Evolutionary conservation across 2,888 invertebrate species (phyloP), one percentile per base, ranked within the genome.

Genomic region (Yponomeuta sedellus): DNA sequence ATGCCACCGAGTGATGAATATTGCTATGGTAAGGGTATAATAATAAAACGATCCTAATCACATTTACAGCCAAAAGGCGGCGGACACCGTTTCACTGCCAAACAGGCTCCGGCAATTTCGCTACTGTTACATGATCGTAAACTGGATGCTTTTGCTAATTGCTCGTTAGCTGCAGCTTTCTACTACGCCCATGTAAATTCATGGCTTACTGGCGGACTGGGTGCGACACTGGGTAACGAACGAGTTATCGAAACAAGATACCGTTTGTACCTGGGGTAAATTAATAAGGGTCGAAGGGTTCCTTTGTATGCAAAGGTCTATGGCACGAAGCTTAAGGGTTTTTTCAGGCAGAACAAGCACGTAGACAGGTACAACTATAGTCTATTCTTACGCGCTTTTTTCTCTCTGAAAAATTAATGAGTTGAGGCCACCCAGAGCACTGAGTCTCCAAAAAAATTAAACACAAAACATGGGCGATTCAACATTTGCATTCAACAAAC

Each of bases 401-500:
- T 34, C 2, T 25, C 34, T 5, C 8, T 34, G 34, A 6, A 34
- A 34, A 34, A 34, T 34, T 1, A 34, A 8, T 5, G 44, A 16
- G 44, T 12, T 16, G 44, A 6, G 44, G 44, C 12, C 44, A 52
- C 44, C 12, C 44, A 52, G 16, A 12, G 12, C 44, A 3, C 44
- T 16, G 1, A 52, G 44, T 16, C 8, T 52, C 44, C 44, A 12
- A 16, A 52, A 16, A 52, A 12, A 52, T 52, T 52, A 16, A 52
- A 52, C 16, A 52, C 44, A 59, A 59, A 12, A 59, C 59, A 59
- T 12, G 22, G 11, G 1, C 25, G 22, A 59, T 20, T 12, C 59
- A 10, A 10, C 22, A 83, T 87, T 84, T 83, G 82, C 83, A 88
- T 88, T 85, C 78, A 80, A 78, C 78, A 76, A 76, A 72, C 78